Base-by-base conservation (phyloP, 92 coral and sea anemone species). In the Nematostella vectensis region DNA sequence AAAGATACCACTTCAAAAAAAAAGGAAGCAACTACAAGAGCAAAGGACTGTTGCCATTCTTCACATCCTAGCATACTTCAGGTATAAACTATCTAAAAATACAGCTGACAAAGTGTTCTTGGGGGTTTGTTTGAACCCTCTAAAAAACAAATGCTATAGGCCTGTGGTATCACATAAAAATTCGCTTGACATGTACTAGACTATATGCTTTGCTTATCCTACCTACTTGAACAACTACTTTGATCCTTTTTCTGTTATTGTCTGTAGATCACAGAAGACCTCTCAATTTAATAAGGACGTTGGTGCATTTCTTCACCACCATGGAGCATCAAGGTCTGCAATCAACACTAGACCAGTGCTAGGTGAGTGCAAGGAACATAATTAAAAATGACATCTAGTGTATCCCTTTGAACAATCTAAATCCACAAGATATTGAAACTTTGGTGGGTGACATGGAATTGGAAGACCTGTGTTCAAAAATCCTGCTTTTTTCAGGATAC, bases 261-360 rank as follows among this genome's bases (percentile, higher is more conserved):
- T 11, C 50, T 11, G 24, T 61, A 59, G 68, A 49, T 60, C 68
- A 42, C 76, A 60, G 17, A 70, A 70, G 30, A 70, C 69, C 0
- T 69, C 60, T 48, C n/a, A 42, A 12, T 15, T 69, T 0, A 67
- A 59, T 15, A 69, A 69, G 36, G 75, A 69, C 18, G 20, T 54
- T 22, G 61, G 76, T 3, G 11, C 43, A 0, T 78, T 71, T 31
- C 57, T 72, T 24, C 66, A 66, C 11, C 72, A 49, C 1, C 73
- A 78, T 60, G 72, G 79, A 9, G 62, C 72, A 21, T 70, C 85
- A 44, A 65, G 73, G 71, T 71, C 68, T n/a, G 82, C 61, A 1
- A 55, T 67, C 19, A 61, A 57, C 21, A 49, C 63, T 50, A 68
- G 83, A 0, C 61, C 72, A n/a, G n/a, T 57, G 20, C 56, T 77